Conservation (phyloP, 1,140 invertebrate species). For the Lepidurus couesii region DNA sequence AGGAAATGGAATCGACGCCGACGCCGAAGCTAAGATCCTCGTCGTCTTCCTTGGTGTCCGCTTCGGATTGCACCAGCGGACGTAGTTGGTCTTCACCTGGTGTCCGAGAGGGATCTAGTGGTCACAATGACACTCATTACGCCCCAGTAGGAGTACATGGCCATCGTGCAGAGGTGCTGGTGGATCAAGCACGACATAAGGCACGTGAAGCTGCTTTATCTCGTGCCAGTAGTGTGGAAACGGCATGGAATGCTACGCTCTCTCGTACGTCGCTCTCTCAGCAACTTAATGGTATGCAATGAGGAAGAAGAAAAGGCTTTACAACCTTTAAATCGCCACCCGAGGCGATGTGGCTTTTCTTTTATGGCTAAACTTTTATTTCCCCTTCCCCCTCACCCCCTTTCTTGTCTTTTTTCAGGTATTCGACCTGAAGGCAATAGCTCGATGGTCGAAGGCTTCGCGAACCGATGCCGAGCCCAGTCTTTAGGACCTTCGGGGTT, state of each 20-base stretch:
- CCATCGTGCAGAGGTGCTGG: neutral
- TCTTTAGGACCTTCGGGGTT: conserved; percentile 1
- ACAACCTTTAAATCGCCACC: neutral
- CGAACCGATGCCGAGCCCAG: conserved; percentile 23
- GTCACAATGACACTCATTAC: conserved; percentile 22
- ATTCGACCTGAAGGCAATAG: conserved; percentile 4
- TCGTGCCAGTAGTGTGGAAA: conserved; percentile 39
- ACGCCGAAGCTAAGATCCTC: conserved; percentile 31
- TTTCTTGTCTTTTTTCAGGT: neutral
- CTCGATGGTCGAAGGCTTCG: neutral
- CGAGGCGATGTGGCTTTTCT: neutral
- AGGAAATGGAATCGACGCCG: conserved; percentile 28
- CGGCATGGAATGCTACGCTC: conserved; percentile 38
- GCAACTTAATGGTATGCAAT: neutral
- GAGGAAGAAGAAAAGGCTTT: conserved; percentile 26
- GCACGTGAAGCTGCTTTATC: conserved; percentile 33
- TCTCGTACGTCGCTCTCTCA: conserved; percentile 29
- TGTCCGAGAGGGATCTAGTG: neutral
- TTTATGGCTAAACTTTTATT: neutral
- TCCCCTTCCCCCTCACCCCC: neutral
- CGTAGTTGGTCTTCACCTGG: conserved; percentile 30
- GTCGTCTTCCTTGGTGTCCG: neutral
- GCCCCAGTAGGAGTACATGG: neutral
- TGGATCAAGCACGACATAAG: conserved; percentile 25
- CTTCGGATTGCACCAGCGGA: conserved; percentile 35